Evolutionary conservation across 2,113 vertebrate genomes (phyloP).

Genomic region (Mobula hypostoma): DNA sequence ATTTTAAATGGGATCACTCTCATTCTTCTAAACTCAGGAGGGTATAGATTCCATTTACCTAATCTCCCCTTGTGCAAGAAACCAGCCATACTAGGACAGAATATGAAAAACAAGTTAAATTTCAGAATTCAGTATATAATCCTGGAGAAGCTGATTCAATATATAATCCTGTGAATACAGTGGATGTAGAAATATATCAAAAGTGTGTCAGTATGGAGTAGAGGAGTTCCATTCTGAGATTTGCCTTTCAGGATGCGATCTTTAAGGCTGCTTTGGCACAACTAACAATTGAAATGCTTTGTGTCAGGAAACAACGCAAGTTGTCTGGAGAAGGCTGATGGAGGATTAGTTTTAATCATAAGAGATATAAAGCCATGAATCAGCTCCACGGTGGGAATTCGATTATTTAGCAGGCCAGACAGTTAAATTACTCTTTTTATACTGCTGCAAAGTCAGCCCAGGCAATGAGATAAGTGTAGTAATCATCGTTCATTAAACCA

Average conservation of each 20-base stretch:
- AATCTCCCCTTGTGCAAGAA: too few species aligned
- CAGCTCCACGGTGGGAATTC: neutral
- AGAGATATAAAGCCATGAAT: slow-evolving; percentile 17
- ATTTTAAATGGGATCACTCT: too few species aligned
- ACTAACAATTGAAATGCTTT: neutral
- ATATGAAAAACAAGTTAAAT: too few species aligned
- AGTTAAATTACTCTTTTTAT: neutral
- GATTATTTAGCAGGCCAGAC: neutral
- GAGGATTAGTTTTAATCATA: neutral
- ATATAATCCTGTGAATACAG: too few species aligned
- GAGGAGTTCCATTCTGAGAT: neutral
- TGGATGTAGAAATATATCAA: too few species aligned
- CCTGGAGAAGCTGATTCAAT: neutral
- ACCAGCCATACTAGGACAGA: too few species aligned
- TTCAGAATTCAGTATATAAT: neutral
- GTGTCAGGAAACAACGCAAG: neutral
- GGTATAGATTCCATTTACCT: too few species aligned
- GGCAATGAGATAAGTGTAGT: slow-evolving; percentile 26
- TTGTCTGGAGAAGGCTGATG: neutral
- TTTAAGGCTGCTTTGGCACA: neutral
- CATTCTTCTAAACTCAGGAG: too few species aligned
- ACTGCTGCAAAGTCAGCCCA: neutral
- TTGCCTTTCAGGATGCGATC: neutral
- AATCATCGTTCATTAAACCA: slow-evolving; percentile 5
- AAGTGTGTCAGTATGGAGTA: neutral